Evolutionary conservation across 2,888 invertebrate genomes (phyloP), one percentile per base, ranked within the genome.

Genomic region (Cerastis rubricosa): DNA sequence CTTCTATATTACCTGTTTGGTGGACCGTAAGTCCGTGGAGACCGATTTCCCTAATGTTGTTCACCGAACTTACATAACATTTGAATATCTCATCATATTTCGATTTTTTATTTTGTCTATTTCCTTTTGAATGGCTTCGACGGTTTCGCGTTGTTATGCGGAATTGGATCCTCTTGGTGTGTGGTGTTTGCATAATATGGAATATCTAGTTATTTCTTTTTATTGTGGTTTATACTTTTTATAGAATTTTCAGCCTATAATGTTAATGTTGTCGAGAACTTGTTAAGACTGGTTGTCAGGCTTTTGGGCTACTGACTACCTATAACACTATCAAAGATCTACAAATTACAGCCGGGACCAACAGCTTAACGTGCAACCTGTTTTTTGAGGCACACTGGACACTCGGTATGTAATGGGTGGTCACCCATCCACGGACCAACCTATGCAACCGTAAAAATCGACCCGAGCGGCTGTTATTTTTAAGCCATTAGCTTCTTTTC

Each of bases 61-160:
- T 92, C 92, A 84, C 87, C 85, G 88, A 94, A 93, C 90, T 94
- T 93, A 89, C 91, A 91, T 92, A 91, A 91, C 89, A 94, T 94
- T 94, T 93, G 93, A 94, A 94, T 94, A 93, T 93, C 92, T 93
- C 92, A 91, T 93, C 91, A 92, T 92, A 92, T 92, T 92, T 91
- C 86, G 90, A 90, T 92, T 91, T 85, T 91, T 92, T 91, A 91
- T 88, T 89, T 81, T 72, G 85, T 88, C 88, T 82, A 90, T 90
- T 91, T 91, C 87, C 89, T 81, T 78, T 76, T 72, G 79, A 80
- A 70, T 71, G 69, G 74, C 67, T 68, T 73, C 49, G 71, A 63
- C 69, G 81, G 76, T 86, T 85, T 83, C 82, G 85, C 86, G 82
- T 87, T 86, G 88, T 85, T 79, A 84, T 85, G 72, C 65, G 68